phyloP scores from a whole-genome alignment of 2,888 invertebrate species.

The Alitta virens region DNA sequence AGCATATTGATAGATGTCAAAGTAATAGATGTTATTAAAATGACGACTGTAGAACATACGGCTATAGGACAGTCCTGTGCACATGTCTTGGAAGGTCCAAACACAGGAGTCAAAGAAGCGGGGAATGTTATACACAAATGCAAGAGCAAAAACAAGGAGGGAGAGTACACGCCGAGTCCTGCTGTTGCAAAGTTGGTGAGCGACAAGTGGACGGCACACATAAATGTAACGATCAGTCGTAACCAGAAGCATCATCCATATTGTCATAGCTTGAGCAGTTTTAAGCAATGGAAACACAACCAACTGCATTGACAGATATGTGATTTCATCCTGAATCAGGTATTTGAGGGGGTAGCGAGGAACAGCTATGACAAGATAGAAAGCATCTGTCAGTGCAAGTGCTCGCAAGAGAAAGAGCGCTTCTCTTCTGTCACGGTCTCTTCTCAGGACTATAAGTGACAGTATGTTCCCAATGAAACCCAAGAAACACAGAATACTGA shows the following conservation, averaged over 20 bases:
- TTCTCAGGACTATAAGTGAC: slow-evolving; percentile 24
- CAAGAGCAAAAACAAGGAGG: slow-evolving; percentile 17
- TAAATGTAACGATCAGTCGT: slow-evolving; percentile 29
- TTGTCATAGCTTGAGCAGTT: slow-evolving; percentile 28
- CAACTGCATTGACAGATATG: slow-evolving; percentile 22
- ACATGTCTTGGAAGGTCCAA: slow-evolving; percentile 7
- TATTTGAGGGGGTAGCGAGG: slow-evolving; percentile 27
- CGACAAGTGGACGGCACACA: slow-evolving; percentile 26
- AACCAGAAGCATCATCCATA: slow-evolving; percentile 31
- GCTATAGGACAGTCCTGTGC: not conserved
- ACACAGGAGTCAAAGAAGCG: slow-evolving; percentile 26
- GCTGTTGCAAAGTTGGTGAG: slow-evolving; percentile 21
- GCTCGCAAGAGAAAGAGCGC: slow-evolving; percentile 25
- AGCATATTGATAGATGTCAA: slow-evolving; percentile 24
- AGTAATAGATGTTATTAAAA: slow-evolving; percentile 15
- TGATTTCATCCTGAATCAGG: slow-evolving; percentile 8
- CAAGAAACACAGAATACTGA: slow-evolving; percentile 21
- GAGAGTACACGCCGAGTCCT: slow-evolving; percentile 13
- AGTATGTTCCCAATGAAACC: slow-evolving; percentile 24
- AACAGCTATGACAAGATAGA: slow-evolving; percentile 24
- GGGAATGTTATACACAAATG: slow-evolving; percentile 26
- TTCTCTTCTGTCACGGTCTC: slow-evolving; percentile 25
- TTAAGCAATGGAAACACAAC: slow-evolving; percentile 26
- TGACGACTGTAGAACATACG: slow-evolving; percentile 13
- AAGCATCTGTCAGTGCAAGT: slow-evolving; percentile 25